These are phyloP conservation scores for Priocnemis perturbator DNA, from an alignment of 2,888 invertebrate genomes.

Conservation along the genomic window DNA sequence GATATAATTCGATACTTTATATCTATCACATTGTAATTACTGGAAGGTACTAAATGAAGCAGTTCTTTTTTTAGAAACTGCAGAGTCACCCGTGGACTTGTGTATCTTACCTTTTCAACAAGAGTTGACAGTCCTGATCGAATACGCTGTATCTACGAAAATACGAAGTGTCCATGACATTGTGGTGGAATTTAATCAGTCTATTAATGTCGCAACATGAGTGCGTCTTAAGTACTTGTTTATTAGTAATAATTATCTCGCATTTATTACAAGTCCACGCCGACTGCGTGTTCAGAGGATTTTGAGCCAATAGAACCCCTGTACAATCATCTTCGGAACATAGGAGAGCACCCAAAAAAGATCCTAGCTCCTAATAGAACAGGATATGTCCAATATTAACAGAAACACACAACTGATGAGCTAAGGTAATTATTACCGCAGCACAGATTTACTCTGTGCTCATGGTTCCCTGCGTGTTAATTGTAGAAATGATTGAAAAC, in stretches of 20 bases:
- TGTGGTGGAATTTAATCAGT: constrained; percentile 5
- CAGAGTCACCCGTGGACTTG: constrained; percentile 77
- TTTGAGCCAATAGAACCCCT: constrained; percentile 79
- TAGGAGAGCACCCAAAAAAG: constrained; percentile 78
- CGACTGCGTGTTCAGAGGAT: constrained; percentile 77
- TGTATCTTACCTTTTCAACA: constrained; percentile 76
- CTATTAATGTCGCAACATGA: not conserved
- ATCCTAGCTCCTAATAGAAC: constrained; percentile 79
- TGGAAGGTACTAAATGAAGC: constrained; percentile 77
- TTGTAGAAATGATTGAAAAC: not conserved
- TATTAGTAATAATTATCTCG: constrained; percentile 74
- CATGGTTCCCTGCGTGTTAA: not conserved
- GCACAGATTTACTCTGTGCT: too few species aligned
- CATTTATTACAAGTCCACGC: constrained; percentile 81
- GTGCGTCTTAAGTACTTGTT: constrained; percentile 72
- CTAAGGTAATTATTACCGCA: too few species aligned
- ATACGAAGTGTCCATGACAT: not conserved
- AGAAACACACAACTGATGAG: too few species aligned
- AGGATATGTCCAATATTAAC: too few species aligned
- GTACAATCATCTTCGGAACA: constrained; percentile 77
- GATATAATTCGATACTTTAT: constrained; percentile 81
- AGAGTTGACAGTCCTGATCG: constrained; percentile 76
- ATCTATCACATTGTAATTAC: constrained; percentile 80
- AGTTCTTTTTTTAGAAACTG: constrained; percentile 78
- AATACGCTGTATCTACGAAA: constrained; percentile 62